Conservation (phyloP, 2,797 vertebrate species). For the Sphaeramia orbicularis region DNA sequence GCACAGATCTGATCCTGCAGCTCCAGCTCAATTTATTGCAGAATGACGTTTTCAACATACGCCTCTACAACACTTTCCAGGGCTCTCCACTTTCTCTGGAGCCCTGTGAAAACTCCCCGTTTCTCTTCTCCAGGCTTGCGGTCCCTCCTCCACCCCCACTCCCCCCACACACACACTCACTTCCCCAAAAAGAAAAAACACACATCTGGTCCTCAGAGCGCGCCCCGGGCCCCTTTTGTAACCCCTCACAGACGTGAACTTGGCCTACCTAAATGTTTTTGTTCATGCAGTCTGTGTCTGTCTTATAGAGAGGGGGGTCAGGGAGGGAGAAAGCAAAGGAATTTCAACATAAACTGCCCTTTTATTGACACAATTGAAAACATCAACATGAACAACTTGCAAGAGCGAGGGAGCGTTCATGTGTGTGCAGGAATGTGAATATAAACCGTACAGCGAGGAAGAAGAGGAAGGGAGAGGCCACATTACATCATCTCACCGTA, state of each 20-base stretch:
- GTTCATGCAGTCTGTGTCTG: constrained; percentile 69
- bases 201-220: constrained; percentile 83
- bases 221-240: constrained; percentile 59
- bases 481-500: constrained; percentile 51
- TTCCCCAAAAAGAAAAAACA: constrained; percentile 51
- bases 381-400: constrained; percentile 61
- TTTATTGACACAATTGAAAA: constrained; percentile 72
- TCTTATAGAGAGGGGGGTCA: constrained; percentile 29
- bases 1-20: background rate
- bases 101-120: constrained; percentile 41
- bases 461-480: constrained; percentile 35
- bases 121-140: constrained; percentile 29
- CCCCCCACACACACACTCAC: constrained; percentile 15
- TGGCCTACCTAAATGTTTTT: constrained; percentile 85
- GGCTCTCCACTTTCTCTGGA: constrained; percentile 42
- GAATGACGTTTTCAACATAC: background rate
- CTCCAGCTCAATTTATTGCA: constrained; percentile 3
- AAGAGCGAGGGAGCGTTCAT: constrained; percentile 7
- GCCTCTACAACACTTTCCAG: constrained; percentile 29
- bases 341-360: constrained; percentile 68
- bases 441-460: constrained; percentile 2
- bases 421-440: constrained; percentile 2
- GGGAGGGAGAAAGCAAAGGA: constrained; percentile 37
- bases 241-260: constrained; percentile 82
- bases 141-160: constrained; percentile 39